Percentiles rank a stretch among this genome's conserved stretches.
Evolutionary conservation across 2,113 vertebrate genomes (phyloP).

Genomic region (Nibea albiflora): DNA sequence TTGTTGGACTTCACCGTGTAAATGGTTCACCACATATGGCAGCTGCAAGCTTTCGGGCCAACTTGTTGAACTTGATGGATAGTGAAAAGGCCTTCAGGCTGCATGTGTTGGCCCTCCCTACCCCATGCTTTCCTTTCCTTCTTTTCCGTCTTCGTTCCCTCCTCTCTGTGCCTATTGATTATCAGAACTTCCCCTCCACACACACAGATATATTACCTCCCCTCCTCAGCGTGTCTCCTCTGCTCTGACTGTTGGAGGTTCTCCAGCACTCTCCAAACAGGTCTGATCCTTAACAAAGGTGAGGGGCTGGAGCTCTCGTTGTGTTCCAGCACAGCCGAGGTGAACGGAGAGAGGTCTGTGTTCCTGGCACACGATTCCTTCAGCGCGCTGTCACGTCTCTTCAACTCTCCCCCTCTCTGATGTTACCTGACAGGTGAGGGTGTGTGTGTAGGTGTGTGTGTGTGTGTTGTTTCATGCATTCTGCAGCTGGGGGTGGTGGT

Average conservation of each 20-base stretch:
- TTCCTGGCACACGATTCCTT: constrained; percentile 76
- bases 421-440: constrained; percentile 77
- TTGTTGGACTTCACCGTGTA: constrained; percentile 58
- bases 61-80: constrained; percentile 79
- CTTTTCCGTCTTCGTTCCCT: constrained; percentile 48
- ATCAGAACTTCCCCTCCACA: constrained; percentile 61
- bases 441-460: constrained; percentile 49
- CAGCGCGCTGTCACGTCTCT: constrained; percentile 74
- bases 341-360: constrained; percentile 64
- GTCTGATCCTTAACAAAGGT: constrained; percentile 66
- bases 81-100: constrained; percentile 76
- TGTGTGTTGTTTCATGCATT: constrained; percentile 49
- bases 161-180: constrained; percentile 66
- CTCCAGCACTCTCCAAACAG: constrained; percentile 62
- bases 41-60: constrained; percentile 69
- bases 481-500: constrained; percentile 22
- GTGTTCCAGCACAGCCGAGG: constrained; percentile 70
- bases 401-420: constrained; percentile 71
- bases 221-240: constrained; percentile 41
- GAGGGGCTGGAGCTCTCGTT: constrained; percentile 48
- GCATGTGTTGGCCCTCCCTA: constrained; percentile 54
- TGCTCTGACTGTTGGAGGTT: constrained; percentile 62
- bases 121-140: constrained; percentile 34
- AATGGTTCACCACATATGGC: constrained; percentile 69
- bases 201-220: constrained; percentile 37